phyloP scores from a whole-genome alignment of 1,140 invertebrate species.

The Agrypnia vestita region DNA sequence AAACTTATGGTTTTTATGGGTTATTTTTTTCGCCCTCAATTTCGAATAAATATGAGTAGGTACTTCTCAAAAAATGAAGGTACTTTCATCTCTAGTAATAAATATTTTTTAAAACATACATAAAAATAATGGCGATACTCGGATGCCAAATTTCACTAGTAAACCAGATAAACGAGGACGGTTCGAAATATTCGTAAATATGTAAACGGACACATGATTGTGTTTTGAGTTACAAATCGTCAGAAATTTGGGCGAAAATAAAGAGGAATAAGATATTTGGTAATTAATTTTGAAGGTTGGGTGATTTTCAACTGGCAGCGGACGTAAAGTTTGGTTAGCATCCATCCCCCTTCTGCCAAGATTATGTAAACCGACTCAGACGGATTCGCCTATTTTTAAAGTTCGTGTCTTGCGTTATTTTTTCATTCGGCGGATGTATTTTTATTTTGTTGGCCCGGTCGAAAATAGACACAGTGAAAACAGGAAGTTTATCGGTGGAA shows the following conservation, averaged over 20 bases:
- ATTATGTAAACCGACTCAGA: conserved; percentile 43
- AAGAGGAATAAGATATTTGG: conserved; percentile 25
- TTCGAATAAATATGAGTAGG: too few relatives aligned
- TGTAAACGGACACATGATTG: conserved; percentile 6
- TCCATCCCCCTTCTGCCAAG: conserved; percentile 20
- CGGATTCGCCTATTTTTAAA: conserved; percentile 44
- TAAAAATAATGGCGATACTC: too few relatives aligned
- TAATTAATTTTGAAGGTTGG: conserved; percentile 22
- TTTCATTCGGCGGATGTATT: conserved; percentile 51
- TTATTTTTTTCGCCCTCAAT: too few relatives aligned
- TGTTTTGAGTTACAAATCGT: conserved; percentile 16
- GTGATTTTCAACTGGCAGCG: conserved; percentile 24
- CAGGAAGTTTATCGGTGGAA: conserved; percentile 35
- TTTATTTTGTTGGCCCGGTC: conserved; percentile 46
- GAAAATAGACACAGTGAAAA: conserved; percentile 45
- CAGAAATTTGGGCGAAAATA: conserved; percentile 16
- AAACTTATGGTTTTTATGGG: too few relatives aligned
- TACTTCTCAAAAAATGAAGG: too few relatives aligned
- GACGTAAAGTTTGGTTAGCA: conserved; percentile 24
- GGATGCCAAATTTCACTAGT: too few relatives aligned
- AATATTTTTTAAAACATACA: too few relatives aligned
- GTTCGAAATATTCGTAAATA: too few relatives aligned
- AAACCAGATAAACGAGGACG: too few relatives aligned
- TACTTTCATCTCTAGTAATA: too few relatives aligned
- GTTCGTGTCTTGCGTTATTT: conserved; percentile 42